Conservation (phyloP, 2,113 vertebrate species). For the Sus scrofa region DNA sequence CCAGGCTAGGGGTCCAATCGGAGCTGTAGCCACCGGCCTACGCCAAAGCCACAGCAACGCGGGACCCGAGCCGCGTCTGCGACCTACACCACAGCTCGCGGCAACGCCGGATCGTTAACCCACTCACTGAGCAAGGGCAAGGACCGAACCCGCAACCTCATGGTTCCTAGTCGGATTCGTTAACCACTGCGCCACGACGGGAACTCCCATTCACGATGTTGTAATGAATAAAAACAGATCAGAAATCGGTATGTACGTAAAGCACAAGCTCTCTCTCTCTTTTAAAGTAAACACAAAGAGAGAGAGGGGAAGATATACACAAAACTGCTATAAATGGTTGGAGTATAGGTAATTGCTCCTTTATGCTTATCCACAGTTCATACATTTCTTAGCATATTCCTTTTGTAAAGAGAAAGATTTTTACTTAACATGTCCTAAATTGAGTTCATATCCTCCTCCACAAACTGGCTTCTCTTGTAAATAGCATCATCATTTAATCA, state of each 20-base stretch:
- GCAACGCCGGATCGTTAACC: no score
- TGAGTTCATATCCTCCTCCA: neutral
- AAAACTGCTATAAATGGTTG: neutral
- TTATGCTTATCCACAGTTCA: neutral
- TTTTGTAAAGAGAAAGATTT: constrained; percentile 16
- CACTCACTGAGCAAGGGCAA: no score
- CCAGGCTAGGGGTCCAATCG: no score
- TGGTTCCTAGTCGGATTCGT: no score
- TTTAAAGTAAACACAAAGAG: neutral
- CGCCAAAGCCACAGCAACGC: no score
- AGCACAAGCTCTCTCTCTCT: neutral
- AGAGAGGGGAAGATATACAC: neutral
- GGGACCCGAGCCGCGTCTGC: no score
- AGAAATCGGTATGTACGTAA: neutral
- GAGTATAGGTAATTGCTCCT: neutral
- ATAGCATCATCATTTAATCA: neutral
- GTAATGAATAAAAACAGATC: neutral
- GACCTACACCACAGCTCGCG: no score
- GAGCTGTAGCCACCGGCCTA: no score
- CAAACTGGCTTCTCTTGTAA: neutral
- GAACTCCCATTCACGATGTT: neutral
- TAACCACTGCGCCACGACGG: no score
- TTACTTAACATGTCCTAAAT: neutral
- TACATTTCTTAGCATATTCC: neutral
- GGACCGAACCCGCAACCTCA: no score